These are phyloP conservation scores for Loris lydekkerianus DNA, from an alignment of 2,797 vertebrate species.

Conservation along the genomic window DNA sequence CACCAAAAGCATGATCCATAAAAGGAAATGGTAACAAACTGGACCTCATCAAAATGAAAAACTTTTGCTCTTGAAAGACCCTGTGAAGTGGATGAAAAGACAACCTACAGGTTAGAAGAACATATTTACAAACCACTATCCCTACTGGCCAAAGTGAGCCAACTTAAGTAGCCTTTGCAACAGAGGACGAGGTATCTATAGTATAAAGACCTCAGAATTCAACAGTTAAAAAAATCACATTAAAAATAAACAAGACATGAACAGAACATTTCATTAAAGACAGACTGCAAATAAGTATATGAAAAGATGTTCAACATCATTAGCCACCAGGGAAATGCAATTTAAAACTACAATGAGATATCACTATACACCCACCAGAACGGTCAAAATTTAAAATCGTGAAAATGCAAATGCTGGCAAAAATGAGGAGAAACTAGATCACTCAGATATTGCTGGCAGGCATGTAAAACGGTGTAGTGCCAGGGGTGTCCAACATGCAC, in stretches of 20 bases:
- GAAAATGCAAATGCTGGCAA: not conserved
- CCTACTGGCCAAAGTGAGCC: not conserved
- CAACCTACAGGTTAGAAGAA: constrained; percentile 32
- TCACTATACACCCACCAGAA: not conserved
- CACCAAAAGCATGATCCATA: constrained; percentile 24
- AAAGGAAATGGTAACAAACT: constrained; percentile 36
- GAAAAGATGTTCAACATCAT: constrained; percentile 48
- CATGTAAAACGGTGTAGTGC: not conserved
- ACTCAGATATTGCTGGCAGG: not conserved
- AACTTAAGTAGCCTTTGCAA: not conserved
- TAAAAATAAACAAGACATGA: constrained; percentile 47
- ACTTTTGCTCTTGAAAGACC: constrained; percentile 5
- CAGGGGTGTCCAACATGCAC: no score
- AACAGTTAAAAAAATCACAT: constrained; percentile 18
- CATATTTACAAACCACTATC: constrained; percentile 40
- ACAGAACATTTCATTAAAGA: constrained; percentile 30
- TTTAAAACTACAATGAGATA: constrained; percentile 22
- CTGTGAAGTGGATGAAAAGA: not conserved
- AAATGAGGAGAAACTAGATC: not conserved
- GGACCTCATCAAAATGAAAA: constrained; percentile 58
- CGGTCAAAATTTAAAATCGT: constrained; percentile 16
- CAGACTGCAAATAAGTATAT: constrained; percentile 40
- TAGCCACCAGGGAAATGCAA: constrained; percentile 45
- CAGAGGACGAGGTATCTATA: constrained; percentile 28
- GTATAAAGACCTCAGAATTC: constrained; percentile 22